These are phyloP conservation scores for Rhizoglyphus robini DNA, from an alignment of 1,140 invertebrate genomes.

Conservation along the genomic window DNA sequence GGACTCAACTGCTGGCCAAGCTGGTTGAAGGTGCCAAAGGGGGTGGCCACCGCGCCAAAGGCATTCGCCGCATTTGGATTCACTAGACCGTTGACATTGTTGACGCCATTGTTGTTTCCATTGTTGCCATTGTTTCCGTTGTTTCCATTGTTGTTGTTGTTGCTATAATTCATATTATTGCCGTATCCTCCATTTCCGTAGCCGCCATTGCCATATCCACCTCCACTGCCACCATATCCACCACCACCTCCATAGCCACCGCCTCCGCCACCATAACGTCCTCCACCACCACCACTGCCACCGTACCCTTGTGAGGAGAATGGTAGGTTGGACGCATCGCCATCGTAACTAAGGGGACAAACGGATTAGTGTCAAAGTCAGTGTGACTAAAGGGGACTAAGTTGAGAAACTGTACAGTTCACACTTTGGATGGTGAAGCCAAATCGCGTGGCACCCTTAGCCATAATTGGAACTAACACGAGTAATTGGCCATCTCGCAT, in stretches of 20 bases:
- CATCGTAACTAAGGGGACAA: background rate
- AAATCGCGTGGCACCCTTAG: no score
- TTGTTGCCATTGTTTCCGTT: background rate
- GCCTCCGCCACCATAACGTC: background rate
- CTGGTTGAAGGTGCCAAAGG: background rate
- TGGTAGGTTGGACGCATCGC: background rate
- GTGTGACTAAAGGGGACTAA: background rate
- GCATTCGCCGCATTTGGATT: background rate
- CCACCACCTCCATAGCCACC: background rate
- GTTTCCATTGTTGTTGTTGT: background rate
- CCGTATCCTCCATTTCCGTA: background rate
- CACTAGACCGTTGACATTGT: background rate
- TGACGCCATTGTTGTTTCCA: background rate
- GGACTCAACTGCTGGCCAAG: constrained; percentile 2
- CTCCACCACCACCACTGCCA: background rate
- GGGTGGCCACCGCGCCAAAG: background rate
- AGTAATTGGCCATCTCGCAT: no score
- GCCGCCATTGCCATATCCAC: background rate
- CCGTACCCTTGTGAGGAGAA: background rate
- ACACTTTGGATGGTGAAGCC: no score
- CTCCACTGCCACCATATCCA: background rate
- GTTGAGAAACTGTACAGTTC: no score
- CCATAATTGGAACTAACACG: no score
- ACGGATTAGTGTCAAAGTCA: background rate
- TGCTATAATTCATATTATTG: background rate